Evolutionary conservation across 1,140 invertebrate genomes (phyloP).

Genomic region (Tetramorium simillimum): DNA sequence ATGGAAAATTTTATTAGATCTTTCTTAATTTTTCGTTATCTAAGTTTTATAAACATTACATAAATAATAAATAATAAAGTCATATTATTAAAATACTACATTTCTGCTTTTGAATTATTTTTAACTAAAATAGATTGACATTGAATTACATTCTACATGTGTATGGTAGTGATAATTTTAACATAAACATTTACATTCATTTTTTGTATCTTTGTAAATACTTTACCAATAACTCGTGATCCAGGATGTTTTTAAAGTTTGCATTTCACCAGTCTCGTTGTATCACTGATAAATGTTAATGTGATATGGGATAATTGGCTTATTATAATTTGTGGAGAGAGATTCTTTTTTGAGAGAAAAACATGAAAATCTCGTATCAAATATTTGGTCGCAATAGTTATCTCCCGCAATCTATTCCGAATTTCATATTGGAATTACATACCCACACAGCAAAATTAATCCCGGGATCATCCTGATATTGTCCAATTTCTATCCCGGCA

Average conservation of each 20-base stretch:
- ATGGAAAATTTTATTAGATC: neutral
- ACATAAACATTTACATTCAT: neutral
- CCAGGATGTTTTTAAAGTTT: neutral
- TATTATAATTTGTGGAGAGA: neutral
- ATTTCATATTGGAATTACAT: conserved; percentile 20
- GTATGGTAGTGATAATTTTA: neutral
- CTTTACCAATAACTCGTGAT: neutral
- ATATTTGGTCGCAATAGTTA: neutral
- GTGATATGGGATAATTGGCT: neutral
- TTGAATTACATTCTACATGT: neutral
- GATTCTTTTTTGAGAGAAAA: neutral
- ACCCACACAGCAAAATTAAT: too few species aligned
- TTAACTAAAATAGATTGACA: neutral
- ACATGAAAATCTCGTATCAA: neutral
- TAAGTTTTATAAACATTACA: neutral
- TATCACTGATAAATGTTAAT: neutral
- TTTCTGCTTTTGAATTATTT: neutral
- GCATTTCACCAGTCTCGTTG: neutral
- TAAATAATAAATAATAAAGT: neutral
- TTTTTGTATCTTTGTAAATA: neutral
- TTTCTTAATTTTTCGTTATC: neutral
- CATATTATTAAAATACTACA: neutral
- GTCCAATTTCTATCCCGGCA: too few species aligned
- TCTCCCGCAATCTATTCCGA: neutral
- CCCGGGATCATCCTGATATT: too few species aligned